A percentile compares a stretch with the other conserved stretches of the same genome.
Conservation (phyloP, 2,797 vertebrate species). For the Sebastes steindachneri region DNA sequence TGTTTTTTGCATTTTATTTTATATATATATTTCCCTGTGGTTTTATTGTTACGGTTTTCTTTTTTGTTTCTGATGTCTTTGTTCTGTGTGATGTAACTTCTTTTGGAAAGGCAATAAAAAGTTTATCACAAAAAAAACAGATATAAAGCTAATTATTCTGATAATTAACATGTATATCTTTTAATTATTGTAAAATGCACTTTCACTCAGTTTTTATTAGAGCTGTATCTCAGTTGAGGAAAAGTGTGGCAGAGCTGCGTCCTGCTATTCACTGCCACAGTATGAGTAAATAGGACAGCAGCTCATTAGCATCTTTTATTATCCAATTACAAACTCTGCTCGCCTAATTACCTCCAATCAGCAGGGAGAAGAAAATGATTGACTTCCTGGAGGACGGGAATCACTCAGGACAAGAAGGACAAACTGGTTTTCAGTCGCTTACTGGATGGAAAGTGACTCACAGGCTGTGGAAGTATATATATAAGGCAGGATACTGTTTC, state of each 20-base stretch:
- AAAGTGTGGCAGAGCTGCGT: slow-evolving; percentile 24
- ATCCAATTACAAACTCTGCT: slow-evolving; percentile 78
- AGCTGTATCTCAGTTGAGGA: neutral
- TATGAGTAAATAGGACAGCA: slow-evolving; percentile 76
- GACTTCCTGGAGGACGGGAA: slow-evolving; percentile 73
- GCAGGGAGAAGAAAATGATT: slow-evolving; percentile 74
- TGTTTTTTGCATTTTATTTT: too few relatives aligned
- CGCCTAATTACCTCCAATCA: slow-evolving; percentile 83
- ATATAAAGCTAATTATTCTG: slow-evolving; percentile 1
- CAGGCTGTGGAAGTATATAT: neutral
- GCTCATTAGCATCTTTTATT: slow-evolving; percentile 82
- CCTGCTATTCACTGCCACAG: slow-evolving; percentile 34
- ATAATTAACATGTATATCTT: slow-evolving; percentile 3
- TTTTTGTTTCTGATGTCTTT: too few relatives aligned
- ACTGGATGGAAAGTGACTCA: slow-evolving; percentile 14
- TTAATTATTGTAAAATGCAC: slow-evolving; percentile 1
- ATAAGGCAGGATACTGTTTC: neutral
- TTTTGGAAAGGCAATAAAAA: too few relatives aligned
- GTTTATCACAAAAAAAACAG: neutral
- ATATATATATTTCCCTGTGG: too few relatives aligned
- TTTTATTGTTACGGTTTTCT: too few relatives aligned
- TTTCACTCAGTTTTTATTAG: neutral
- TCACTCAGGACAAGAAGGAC: slow-evolving; percentile 68
- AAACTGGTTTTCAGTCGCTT: slow-evolving; percentile 27
- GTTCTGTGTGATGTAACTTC: too few relatives aligned